A percentile compares a stretch with the other conserved stretches of the same genome.
phyloP scores from a whole-genome alignment of 2,797 vertebrate genomes.

The Acestrorhynchus altus region DNA sequence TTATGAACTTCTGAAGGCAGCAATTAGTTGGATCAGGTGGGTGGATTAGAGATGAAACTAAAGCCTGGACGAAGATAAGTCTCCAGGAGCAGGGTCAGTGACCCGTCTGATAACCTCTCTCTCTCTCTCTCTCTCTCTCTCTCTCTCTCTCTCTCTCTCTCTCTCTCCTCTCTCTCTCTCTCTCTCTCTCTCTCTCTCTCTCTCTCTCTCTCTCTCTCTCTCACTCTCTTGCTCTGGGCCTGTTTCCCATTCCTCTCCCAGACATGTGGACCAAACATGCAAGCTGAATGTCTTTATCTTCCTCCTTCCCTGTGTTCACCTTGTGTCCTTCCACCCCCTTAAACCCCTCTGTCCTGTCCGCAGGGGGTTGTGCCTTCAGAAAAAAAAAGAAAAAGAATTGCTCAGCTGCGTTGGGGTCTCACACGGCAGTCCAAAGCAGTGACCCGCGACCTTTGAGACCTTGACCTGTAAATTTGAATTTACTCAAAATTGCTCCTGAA shows the following conservation, averaged over 20 bases:
- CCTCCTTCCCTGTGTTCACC: neutral
- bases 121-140: too few relatives aligned
- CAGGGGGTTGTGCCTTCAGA: constrained; percentile 5
- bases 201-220: too few relatives aligned
- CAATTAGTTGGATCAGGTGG: too few relatives aligned
- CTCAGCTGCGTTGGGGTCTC: constrained; percentile 47
- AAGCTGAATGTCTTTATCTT: constrained; percentile 12
- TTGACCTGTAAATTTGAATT: constrained; percentile 44
- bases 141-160: too few relatives aligned
- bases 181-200: too few relatives aligned
- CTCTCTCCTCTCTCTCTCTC: too few relatives aligned
- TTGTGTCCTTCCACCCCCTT: constrained; percentile 10
- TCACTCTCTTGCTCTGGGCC: too few relatives aligned
- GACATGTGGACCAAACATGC: constrained; percentile 33
- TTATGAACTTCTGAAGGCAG: too few relatives aligned
- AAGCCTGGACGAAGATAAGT: too few relatives aligned
- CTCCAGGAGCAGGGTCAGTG: too few relatives aligned
- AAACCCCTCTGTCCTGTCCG: constrained; percentile 4
- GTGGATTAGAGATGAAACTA: too few relatives aligned
- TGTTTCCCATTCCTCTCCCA: constrained; percentile 9
- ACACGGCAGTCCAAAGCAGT: constrained; percentile 20
- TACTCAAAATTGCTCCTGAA: neutral
- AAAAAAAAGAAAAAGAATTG: constrained; percentile 2
- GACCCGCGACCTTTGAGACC: constrained; percentile 43
- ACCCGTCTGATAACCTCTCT: too few relatives aligned